Conservation (phyloP, 1,140 invertebrate species). For the Aphis craccivora region DNA sequence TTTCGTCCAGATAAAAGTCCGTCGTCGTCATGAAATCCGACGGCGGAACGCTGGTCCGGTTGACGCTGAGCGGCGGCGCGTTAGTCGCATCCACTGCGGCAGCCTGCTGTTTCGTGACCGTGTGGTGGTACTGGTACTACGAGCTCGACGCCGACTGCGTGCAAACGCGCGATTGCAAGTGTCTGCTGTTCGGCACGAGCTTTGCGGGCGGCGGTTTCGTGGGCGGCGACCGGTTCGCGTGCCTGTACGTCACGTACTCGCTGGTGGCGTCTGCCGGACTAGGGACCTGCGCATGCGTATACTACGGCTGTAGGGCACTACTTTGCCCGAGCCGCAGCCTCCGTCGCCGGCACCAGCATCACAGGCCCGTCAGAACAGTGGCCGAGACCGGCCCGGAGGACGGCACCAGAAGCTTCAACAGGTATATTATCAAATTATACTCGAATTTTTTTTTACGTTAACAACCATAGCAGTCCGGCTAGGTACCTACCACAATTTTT, state of each 20-base stretch:
- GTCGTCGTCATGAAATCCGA: background rate
- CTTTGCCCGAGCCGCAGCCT: background rate
- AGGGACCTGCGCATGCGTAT: background rate
- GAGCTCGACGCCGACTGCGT: conserved; percentile 36
- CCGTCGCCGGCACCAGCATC: background rate
- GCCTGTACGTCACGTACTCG: conserved; percentile 32
- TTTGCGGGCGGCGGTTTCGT: conserved; percentile 3
- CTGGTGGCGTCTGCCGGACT: background rate
- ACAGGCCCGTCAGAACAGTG: background rate
- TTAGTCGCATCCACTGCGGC: background rate
- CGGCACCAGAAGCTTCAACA: background rate
- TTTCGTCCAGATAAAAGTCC: background rate
- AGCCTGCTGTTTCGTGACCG: background rate
- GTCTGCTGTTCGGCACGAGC: conserved; percentile 29
- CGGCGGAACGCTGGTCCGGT: background rate
- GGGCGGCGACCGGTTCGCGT: background rate
- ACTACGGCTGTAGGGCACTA: background rate
- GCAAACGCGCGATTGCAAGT: conserved; percentile 20
- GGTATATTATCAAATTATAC: background rate
- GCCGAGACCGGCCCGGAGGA: background rate
- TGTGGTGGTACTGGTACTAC: conserved; percentile 46
- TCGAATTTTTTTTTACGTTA: no score
- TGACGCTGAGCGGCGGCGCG: background rate
- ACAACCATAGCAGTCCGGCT: no score
- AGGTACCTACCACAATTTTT: no score